Percentiles rank a stretch among this genome's conserved stretches.
These are phyloP conservation scores for Nixonia krombeini DNA, from an alignment of 1,140 invertebrate species.

Conservation along the genomic window DNA sequence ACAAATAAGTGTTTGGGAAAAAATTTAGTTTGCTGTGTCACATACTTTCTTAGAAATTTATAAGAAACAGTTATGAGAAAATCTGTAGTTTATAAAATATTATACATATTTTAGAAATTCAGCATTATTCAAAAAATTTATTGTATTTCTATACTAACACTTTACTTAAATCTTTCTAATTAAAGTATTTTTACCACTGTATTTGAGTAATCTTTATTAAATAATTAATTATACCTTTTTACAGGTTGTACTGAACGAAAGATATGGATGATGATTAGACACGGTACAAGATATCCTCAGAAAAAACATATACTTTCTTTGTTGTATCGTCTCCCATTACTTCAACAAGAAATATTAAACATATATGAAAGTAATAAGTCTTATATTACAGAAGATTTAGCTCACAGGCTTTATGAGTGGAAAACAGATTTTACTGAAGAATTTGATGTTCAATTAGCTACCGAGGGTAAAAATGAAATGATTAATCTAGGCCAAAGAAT, in stretches of 20 bases:
- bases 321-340: slow-evolving; percentile 65
- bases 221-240: slow-evolving; percentile 15
- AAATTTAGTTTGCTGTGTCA: too few relatives aligned
- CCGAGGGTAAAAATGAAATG: slow-evolving; percentile 80
- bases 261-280: slow-evolving; percentile 78
- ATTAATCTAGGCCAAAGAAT: slow-evolving; percentile 76
- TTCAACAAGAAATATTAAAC: slow-evolving; percentile 71
- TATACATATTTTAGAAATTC: too few relatives aligned
- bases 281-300: slow-evolving; percentile 79
- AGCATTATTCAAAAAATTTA: too few relatives aligned
- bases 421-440: slow-evolving; percentile 57
- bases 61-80: too few relatives aligned
- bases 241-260: slow-evolving; percentile 75
- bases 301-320: slow-evolving; percentile 71
- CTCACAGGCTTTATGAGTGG: slow-evolving; percentile 73
- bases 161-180: background rate
- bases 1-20: too few relatives aligned
- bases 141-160: too few relatives aligned
- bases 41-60: too few relatives aligned
- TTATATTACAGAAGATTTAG: slow-evolving; percentile 58
- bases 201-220: background rate
- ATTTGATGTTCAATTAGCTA: slow-evolving; percentile 73
- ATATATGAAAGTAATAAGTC: slow-evolving; percentile 54
- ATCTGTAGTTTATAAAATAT: too few relatives aligned
- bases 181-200: background rate